A percentile compares a stretch with the other conserved stretches of the same genome.
phyloP scores from a whole-genome alignment of 2,888 invertebrate genomes.

The Gibbula magus region DNA sequence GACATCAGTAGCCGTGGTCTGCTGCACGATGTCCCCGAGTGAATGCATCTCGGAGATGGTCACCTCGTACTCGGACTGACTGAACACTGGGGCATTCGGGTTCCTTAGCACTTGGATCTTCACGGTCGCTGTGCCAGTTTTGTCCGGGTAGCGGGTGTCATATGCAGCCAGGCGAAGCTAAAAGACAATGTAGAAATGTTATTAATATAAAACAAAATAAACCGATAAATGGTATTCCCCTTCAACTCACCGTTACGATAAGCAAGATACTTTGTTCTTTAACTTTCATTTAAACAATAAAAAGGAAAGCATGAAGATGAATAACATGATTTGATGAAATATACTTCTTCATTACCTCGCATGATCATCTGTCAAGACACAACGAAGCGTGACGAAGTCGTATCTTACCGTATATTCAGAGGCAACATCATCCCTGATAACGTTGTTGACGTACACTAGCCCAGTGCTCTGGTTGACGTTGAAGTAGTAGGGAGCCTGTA shows the following conservation, averaged over 20 bases:
- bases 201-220: too few relatives aligned
- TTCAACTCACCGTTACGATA: too few relatives aligned
- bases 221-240: too few relatives aligned
- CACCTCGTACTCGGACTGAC: slow-evolving; percentile 44
- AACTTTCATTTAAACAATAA: too few relatives aligned
- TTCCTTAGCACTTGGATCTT: slow-evolving; percentile 54
- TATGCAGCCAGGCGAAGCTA: slow-evolving; percentile 58
- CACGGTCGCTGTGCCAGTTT: slow-evolving; percentile 54
- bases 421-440: slow-evolving; percentile 49
- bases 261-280: too few relatives aligned
- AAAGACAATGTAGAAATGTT: neutral
- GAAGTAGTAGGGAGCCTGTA: slow-evolving; percentile 66
- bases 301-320: too few relatives aligned
- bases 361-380: too few relatives aligned
- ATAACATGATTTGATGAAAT: too few relatives aligned
- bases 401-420: slow-evolving; percentile 41
- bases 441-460: slow-evolving; percentile 56
- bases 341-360: too few relatives aligned
- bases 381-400: neutral
- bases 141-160: slow-evolving; percentile 49
- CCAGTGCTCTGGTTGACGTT: slow-evolving; percentile 50
- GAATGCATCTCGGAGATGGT: slow-evolving; percentile 50
- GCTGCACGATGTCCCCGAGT: slow-evolving; percentile 47
- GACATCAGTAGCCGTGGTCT: slow-evolving; percentile 53
- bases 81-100: slow-evolving; percentile 54